These are phyloP conservation scores for Criorhina ranunculi DNA, from an alignment of 2,888 invertebrate genomes.

Conservation along the genomic window DNA sequence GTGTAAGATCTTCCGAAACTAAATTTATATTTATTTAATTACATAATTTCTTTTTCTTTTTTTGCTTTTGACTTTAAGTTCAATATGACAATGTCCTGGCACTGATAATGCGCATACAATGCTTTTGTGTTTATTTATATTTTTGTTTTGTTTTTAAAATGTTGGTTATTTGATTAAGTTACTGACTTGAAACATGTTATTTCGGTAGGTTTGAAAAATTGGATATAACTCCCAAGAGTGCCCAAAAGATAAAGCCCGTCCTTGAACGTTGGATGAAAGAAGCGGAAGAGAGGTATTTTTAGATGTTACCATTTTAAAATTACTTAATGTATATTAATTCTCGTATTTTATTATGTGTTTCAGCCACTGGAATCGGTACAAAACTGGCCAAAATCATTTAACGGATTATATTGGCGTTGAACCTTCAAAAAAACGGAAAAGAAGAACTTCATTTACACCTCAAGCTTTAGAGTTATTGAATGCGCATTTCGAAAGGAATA, in stretches of 20 bases:
- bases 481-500: constrained; percentile 97
- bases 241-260: constrained; percentile 99
- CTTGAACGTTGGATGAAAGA: constrained; percentile 99
- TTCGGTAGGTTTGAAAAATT: constrained; percentile 97
- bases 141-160: constrained; percentile 9
- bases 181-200: constrained; percentile 6
- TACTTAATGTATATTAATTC: neutral
- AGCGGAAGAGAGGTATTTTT: constrained; percentile 95
- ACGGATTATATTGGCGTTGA: constrained; percentile 98
- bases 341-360: constrained; percentile 6
- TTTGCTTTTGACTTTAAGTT: constrained; percentile 33
- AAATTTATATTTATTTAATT: constrained; percentile 37
- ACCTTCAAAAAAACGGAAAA: constrained; percentile 97
- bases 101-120: constrained; percentile 84
- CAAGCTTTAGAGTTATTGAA: constrained; percentile 97
- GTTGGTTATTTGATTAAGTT: neutral
- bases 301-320: neutral
- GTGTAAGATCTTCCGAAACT: constrained; percentile 60
- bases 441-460: constrained; percentile 98
- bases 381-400: constrained; percentile 95
- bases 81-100: constrained; percentile 89
- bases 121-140: constrained; percentile 48
- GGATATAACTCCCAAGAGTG: constrained; percentile 99
- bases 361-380: constrained; percentile 91
- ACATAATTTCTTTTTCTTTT: constrained; percentile 64